Base-by-base conservation (phyloP, 2,797 vertebrate species). In the Hafferia zeledoni region DNA sequence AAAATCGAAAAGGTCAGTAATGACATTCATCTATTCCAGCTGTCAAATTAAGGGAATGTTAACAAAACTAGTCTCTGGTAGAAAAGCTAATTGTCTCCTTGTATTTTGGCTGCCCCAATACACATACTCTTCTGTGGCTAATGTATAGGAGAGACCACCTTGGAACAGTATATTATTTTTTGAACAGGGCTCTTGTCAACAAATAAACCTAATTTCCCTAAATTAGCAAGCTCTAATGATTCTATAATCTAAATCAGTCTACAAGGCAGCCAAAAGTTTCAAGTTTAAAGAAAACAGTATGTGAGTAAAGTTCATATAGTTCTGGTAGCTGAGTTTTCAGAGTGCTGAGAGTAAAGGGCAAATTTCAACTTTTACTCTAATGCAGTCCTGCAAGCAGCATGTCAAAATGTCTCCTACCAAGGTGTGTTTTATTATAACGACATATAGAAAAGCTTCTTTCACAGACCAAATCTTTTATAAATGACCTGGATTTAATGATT, bases 1-100 rank as follows among this genome's bases (percentile, higher is more conserved):
- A 93, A 96, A 96, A 92, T 68, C 85, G 92, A 94, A 97, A 97
- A 97, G 96, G 95, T 97, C 97, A 97, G 74, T 87, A 93, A 87
- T 87, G 94, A 95, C 96, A 97, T 97, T 97, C 80, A 83, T 96
- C 92, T 92, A 82, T 96, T 96, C 84, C 84, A 94, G 91, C 94
- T 95, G 87, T 92, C 96, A 94, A 89, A 95, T 94, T 86, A 83
- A 67, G 83, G 57, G 68, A 95, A 94, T 94, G 90, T 93, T 90
- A 77, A 94, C 95, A 96, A 93, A 96, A 96, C n/a, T 72, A 90
- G 84, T 63, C 83, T 79, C 67, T 53, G 30, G 65, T 88, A 95
- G 67, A 83, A 91, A 91, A 95, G 57, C 56, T 93, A 88, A 83
- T 95, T 96, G 92, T 87, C 87, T 65, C 20, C 33, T 37, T 67